These are phyloP conservation scores for Caenorhabditis uteleia DNA, from an alignment of 2,888 invertebrate genomes.

Conservation along the genomic window DNA sequence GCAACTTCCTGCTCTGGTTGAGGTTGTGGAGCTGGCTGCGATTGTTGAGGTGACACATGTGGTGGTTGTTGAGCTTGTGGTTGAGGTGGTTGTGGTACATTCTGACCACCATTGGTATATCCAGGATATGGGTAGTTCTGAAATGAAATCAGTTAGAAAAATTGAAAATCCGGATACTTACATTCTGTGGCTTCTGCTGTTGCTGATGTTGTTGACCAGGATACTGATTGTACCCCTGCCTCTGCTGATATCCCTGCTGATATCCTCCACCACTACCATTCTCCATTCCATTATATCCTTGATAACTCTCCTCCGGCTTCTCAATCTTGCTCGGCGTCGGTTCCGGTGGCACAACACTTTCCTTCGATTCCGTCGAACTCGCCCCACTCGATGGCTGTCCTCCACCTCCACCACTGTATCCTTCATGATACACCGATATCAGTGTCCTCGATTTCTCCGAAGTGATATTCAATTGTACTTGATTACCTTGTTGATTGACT, in stretches of 20 bases:
- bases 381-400: slow-evolving; percentile 8
- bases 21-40: slow-evolving; percentile 2
- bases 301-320: neutral
- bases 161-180: no score
- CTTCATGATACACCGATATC: slow-evolving; percentile 66
- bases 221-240: slow-evolving; percentile 16
- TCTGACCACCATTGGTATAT: slow-evolving; percentile 1
- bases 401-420: slow-evolving; percentile 30
- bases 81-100: neutral
- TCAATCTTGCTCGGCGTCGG: slow-evolving; percentile 54
- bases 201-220: slow-evolving; percentile 18
- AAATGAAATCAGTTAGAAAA: no score
- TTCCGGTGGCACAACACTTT: slow-evolving; percentile 65
- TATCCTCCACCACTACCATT: neutral
- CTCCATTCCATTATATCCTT: slow-evolving; percentile 2
- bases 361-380: slow-evolving; percentile 40
- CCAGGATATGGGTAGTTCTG: neutral
- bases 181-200: slow-evolving; percentile 6
- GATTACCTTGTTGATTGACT: slow-evolving; percentile 48
- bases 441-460: slow-evolving; percentile 62
- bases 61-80: neutral
- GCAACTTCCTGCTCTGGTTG: slow-evolving; percentile 2
- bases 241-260: slow-evolving; percentile 18
- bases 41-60: neutral
- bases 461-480: slow-evolving; percentile 67